phyloP scores from a whole-genome alignment of 2,797 vertebrate species.

The Gadopsis bispinosus region DNA sequence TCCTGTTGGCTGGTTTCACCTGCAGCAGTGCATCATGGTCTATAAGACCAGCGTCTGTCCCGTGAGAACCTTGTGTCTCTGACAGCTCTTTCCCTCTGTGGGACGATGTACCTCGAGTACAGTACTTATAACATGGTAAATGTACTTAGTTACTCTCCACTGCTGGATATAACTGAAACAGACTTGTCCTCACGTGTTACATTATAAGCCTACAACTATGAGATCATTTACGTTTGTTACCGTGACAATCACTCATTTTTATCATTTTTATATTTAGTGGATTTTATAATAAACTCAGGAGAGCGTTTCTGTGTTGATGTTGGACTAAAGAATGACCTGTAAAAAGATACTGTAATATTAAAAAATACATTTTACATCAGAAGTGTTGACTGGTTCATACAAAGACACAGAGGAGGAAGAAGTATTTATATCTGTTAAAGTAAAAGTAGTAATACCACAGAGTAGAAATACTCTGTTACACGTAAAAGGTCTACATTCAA shows the following conservation, averaged over 20 bases:
- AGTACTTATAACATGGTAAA: neutral
- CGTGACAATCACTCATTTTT: neutral
- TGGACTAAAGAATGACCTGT: constrained; percentile 40
- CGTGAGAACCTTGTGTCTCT: too few species aligned
- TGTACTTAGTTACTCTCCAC: neutral
- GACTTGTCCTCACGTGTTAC: neutral
- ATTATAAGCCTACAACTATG: neutral
- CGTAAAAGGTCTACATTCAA: too few species aligned
- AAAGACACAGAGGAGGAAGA: too few species aligned
- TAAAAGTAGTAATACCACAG: too few species aligned
- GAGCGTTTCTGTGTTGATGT: constrained; percentile 6
- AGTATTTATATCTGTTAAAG: too few species aligned
- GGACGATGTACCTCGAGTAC: neutral
- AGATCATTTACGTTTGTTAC: constrained; percentile 11
- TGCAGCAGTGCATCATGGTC: neutral
- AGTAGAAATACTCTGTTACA: too few species aligned
- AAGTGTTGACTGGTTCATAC: too few species aligned
- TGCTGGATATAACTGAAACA: neutral
- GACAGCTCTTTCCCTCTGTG: too few species aligned
- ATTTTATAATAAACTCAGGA: constrained; percentile 44
- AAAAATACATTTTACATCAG: neutral
- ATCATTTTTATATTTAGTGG: constrained; percentile 28
- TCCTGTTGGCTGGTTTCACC: neutral
- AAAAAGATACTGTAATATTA: constrained; percentile 2
- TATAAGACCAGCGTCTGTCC: neutral